Evolutionary conservation across 1,140 invertebrate genomes (phyloP).

Genomic region (Drosophila triauraria): DNA sequence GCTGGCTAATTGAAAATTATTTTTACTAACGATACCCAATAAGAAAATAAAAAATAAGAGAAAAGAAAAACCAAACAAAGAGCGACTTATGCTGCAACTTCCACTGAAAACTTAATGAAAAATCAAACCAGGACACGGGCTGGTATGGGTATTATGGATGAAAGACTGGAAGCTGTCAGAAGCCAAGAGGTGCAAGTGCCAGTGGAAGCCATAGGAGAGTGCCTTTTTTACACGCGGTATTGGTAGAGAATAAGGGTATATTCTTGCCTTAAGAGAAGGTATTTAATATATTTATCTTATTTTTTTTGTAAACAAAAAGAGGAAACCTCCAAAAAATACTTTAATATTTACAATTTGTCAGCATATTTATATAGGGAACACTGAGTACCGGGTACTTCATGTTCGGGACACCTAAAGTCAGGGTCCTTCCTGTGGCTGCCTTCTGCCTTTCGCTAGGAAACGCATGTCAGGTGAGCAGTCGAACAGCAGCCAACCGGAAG

Average conservation of each 20-base stretch:
- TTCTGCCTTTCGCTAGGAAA: constrained; percentile 39
- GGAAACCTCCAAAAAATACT: too few species aligned
- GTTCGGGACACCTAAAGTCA: too few species aligned
- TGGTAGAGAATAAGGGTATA: neutral
- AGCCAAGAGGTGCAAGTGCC: constrained; percentile 67
- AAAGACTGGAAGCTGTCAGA: constrained; percentile 49
- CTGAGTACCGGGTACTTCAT: too few species aligned
- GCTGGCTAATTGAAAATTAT: constrained; percentile 75
- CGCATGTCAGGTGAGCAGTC: constrained; percentile 65
- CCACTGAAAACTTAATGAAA: constrained; percentile 71
- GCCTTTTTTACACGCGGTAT: neutral
- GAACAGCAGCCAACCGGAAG: constrained; percentile 63
- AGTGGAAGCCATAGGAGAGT: constrained; percentile 9
- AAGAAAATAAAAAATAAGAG: neutral
- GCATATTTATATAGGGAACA: neutral
- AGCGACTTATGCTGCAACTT: constrained; percentile 31
- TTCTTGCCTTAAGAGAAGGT: too few species aligned
- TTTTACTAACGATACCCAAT: constrained; percentile 54
- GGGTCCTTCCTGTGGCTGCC: neutral
- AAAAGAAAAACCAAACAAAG: constrained; percentile 21
- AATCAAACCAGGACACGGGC: constrained; percentile 49
- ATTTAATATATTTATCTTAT: too few species aligned
- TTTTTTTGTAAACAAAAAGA: too few species aligned
- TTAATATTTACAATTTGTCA: too few species aligned
- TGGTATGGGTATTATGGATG: neutral